A percentile compares a stretch with the other conserved stretches of the same genome.
Conservation (phyloP, 2,888 invertebrate genomes). For the Coenonympha glycerion region DNA sequence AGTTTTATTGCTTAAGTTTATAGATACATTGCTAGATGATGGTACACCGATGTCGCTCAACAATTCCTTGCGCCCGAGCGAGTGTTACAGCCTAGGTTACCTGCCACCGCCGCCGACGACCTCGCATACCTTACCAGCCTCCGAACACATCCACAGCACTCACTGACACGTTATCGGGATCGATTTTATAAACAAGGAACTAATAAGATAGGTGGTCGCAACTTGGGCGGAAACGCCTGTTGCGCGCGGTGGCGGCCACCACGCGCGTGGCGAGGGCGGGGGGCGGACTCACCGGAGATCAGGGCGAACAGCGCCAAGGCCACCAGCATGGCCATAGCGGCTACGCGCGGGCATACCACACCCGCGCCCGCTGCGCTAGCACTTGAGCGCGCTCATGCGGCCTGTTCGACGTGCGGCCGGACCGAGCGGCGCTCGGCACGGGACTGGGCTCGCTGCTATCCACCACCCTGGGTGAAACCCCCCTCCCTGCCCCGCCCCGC, state of each 20-base stretch:
- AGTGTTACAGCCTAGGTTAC: constrained; percentile 3
- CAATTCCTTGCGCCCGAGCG: background rate
- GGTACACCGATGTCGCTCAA: background rate
- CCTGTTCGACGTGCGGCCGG: constrained; percentile 52
- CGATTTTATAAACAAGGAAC: constrained; percentile 34
- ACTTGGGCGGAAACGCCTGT: constrained; percentile 60
- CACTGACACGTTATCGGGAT: constrained; percentile 59
- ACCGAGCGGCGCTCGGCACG: constrained; percentile 68
- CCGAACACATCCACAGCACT: constrained; percentile 40
- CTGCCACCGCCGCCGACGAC: constrained; percentile 13
- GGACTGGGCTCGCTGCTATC: constrained; percentile 55
- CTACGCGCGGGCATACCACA: constrained; percentile 74
- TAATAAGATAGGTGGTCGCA: background rate
- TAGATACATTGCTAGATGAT: too few species aligned
- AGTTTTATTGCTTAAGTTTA: too few species aligned
- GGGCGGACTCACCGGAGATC: constrained; percentile 65
- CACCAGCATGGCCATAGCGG: constrained; percentile 67
- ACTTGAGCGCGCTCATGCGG: constrained; percentile 70
- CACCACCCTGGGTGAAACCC: constrained; percentile 29
- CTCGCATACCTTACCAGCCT: constrained; percentile 18
- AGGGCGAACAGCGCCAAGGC: constrained; percentile 68
- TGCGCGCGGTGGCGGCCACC: constrained; percentile 44
- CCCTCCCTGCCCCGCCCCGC: constrained; percentile 32
- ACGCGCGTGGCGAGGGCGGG: constrained; percentile 33
- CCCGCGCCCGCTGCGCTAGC: constrained; percentile 74